Conservation (phyloP, 2,888 invertebrate genomes). For the Athalia circularis region DNA sequence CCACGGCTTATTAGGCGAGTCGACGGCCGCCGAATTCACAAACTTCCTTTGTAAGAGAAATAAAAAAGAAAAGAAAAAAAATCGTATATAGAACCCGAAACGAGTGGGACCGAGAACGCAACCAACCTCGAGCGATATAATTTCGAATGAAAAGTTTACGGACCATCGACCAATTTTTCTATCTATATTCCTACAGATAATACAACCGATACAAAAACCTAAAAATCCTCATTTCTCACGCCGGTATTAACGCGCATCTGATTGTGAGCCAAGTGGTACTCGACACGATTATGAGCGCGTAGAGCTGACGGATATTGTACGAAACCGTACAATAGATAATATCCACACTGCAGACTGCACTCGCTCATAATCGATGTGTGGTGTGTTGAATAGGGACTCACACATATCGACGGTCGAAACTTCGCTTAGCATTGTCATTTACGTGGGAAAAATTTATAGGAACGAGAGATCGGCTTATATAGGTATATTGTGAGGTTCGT, state of each 20-base stretch:
- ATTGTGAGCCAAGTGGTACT: conserved; percentile 11
- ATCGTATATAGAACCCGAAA: background rate
- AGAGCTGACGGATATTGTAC: conserved; percentile 10
- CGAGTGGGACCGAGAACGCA: background rate
- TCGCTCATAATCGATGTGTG: no score
- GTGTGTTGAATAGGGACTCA: background rate
- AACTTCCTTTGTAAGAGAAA: background rate
- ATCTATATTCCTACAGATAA: background rate
- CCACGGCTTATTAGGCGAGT: conserved; percentile 29
- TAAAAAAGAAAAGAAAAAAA: background rate
- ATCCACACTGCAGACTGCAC: background rate
- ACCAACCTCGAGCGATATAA: background rate
- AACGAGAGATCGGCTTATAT: conserved; percentile 30
- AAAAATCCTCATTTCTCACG: conserved; percentile 5
- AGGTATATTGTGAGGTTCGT: conserved; percentile 5
- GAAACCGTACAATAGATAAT: background rate
- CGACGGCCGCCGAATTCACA: background rate
- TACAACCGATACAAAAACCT: background rate
- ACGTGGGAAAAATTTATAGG: conserved; percentile 44
- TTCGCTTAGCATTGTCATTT: conserved; percentile 30
- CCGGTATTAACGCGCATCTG: background rate
- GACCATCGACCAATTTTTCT: background rate
- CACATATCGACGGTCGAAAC: background rate
- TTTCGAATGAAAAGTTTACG: background rate
- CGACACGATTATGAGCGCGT: background rate